A percentile compares a stretch with the other conserved stretches of the same genome.
Conservation (phyloP, 2,888 invertebrate genomes). For the Trissolcus japonicus region DNA sequence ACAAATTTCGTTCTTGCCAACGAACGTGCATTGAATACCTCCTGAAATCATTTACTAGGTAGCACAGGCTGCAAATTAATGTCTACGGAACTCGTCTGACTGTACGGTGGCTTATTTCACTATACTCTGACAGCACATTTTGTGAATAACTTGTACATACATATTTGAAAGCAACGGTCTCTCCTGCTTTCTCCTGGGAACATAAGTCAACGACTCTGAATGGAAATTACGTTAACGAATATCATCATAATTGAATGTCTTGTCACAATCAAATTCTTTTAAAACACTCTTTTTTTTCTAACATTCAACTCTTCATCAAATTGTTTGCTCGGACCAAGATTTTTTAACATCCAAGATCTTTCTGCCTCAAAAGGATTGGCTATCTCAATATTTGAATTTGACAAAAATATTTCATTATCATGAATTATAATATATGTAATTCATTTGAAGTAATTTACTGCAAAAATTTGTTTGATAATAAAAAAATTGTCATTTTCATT, state of each 20-base stretch:
- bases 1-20: constrained; percentile 68
- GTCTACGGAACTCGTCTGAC: constrained; percentile 56
- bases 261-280: too few species aligned
- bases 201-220: constrained; percentile 14
- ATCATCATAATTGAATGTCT: not conserved
- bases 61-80: constrained; percentile 61
- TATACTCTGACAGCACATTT: constrained; percentile 43
- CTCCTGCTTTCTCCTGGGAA: not conserved
- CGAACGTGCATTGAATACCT: constrained; percentile 67
- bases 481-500: too few species aligned
- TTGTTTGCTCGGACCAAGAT: too few species aligned
- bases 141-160: constrained; percentile 30
- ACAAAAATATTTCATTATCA: too few species aligned
- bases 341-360: too few species aligned
- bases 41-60: constrained; percentile 57
- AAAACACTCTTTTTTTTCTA: too few species aligned
- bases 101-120: constrained; percentile 50
- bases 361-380: too few species aligned
- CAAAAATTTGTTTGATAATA: too few species aligned
- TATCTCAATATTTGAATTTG: too few species aligned
- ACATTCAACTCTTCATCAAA: too few species aligned
- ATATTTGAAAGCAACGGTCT: constrained; percentile 25
- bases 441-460: too few species aligned
- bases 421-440: too few species aligned
- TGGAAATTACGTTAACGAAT: constrained; percentile 17